Conservation (phyloP, 2,113 vertebrate genomes). For the Pterocles burchelli region DNA sequence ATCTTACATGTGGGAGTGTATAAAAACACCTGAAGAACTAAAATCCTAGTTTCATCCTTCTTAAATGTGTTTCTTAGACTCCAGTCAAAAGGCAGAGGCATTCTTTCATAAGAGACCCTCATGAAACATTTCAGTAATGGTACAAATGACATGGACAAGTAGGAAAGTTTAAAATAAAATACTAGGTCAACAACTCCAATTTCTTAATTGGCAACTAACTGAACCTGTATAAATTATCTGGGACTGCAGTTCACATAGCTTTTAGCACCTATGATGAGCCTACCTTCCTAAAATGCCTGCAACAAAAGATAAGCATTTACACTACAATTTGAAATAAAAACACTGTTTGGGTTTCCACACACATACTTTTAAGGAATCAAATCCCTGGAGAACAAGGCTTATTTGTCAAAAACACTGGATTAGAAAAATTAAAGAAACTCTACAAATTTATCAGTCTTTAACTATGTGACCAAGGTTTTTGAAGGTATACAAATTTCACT, state of each 20-base stretch:
- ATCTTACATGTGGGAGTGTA: not conserved
- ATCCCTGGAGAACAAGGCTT: not conserved
- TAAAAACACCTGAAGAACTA: not conserved
- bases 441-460: not conserved
- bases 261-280: not conserved
- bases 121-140: not conserved
- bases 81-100: not conserved
- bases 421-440: not conserved
- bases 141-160: not conserved
- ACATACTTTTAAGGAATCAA: not conserved
- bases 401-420: not conserved
- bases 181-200: not conserved
- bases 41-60: not conserved
- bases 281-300: not conserved
- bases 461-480: not conserved
- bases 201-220: not conserved
- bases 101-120: not conserved
- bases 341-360: not conserved
- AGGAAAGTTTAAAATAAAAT: not conserved
- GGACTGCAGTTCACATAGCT: not conserved
- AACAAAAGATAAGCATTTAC: not conserved
- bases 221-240: not conserved
- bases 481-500: not conserved
- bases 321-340: not conserved
- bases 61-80: not conserved